phyloP scores from a whole-genome alignment of 1,140 invertebrate genomes.

The Paraescarpia echinospica region DNA sequence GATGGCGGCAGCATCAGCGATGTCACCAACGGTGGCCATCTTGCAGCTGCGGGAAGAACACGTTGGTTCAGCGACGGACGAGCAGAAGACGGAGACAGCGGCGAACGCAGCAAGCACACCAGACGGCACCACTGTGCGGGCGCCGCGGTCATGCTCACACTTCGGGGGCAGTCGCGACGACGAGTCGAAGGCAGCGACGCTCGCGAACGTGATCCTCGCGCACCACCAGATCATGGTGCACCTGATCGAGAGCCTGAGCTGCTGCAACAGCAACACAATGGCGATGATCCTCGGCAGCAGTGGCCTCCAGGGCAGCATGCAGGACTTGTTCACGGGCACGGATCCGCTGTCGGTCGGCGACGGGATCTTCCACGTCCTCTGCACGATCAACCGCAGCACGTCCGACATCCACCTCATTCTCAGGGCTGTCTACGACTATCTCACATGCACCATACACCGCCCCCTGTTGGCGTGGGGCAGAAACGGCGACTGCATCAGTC shows the following conservation, averaged over 20 bases:
- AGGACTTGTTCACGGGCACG: conserved; percentile 50
- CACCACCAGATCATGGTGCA: conserved; percentile 73
- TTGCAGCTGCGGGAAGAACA: not conserved
- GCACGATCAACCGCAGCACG: conserved; percentile 71
- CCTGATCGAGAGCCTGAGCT: conserved; percentile 64
- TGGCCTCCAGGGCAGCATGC: conserved; percentile 32
- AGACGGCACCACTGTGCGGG: not conserved
- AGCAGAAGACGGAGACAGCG: conserved; percentile 24
- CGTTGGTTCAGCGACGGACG: conserved; percentile 13
- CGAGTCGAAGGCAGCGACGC: conserved; percentile 30
- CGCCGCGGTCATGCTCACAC: conserved; percentile 15
- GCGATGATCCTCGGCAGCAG: conserved; percentile 46
- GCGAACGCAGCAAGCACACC: conserved; percentile 7
- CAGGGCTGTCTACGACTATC: conserved; percentile 73
- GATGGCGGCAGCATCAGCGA: conserved; percentile 27
- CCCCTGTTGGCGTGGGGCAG: not conserved
- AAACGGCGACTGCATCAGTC: conserved; percentile 33
- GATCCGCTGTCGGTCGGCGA: conserved; percentile 76
- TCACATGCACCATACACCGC: conserved; percentile 63
- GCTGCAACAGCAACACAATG: conserved; percentile 67
- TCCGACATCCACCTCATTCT: conserved; percentile 73
- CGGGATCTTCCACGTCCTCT: conserved; percentile 79
- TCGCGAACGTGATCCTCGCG: conserved; percentile 53
- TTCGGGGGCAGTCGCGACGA: not conserved
- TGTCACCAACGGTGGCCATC: not conserved